Evolutionary conservation across 2,113 vertebrate genomes (phyloP).

Genomic region (Dromiciops gliroides): DNA sequence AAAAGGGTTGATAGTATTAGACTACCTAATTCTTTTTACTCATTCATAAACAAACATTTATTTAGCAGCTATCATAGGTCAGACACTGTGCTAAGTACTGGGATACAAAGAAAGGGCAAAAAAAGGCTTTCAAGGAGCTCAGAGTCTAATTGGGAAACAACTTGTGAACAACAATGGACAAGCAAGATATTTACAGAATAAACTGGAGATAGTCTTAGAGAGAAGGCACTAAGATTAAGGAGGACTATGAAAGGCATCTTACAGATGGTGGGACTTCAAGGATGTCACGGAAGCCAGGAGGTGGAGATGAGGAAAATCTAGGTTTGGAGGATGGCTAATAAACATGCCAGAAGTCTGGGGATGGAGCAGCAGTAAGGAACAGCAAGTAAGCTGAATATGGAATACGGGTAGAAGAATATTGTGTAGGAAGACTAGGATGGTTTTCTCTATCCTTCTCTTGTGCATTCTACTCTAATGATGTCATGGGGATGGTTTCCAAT

Average conservation of each 20-base stretch:
- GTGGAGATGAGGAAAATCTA: neutral
- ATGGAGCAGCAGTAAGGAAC: neutral
- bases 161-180: neutral
- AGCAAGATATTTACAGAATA: neutral
- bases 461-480: neutral
- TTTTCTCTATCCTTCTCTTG: neutral
- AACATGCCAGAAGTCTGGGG: neutral
- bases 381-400: neutral
- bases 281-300: neutral
- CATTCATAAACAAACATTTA: neutral
- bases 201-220: neutral
- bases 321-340: neutral
- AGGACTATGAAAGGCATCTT: neutral
- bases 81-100: neutral
- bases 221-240: neutral
- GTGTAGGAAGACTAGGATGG: neutral
- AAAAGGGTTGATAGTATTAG: too few relatives aligned
- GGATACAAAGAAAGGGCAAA: neutral
- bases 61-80: neutral
- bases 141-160: neutral
- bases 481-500: neutral
- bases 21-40: neutral
- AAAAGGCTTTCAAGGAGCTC: neutral
- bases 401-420: neutral
- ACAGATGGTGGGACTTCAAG: neutral